Conservation (phyloP, 1,140 invertebrate genomes). For the Araneus ventricosus region DNA sequence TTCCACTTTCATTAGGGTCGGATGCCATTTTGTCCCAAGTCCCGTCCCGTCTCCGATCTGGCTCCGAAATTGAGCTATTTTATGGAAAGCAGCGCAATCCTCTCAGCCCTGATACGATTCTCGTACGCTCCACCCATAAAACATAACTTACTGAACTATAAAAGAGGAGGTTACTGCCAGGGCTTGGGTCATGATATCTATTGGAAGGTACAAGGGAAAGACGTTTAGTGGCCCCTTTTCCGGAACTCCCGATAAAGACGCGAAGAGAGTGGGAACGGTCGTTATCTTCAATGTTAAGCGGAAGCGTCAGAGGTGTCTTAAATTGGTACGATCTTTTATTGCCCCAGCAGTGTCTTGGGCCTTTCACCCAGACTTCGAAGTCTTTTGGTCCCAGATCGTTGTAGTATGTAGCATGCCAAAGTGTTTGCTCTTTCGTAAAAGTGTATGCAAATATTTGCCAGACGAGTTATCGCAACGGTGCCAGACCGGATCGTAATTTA, state of each 20-base stretch:
- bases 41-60: neutral
- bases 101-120: neutral
- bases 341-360: neutral
- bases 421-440: neutral
- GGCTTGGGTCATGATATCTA: neutral
- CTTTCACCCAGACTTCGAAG: neutral
- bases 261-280: neutral
- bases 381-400: neutral
- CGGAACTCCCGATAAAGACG: slow-evolving; percentile 15
- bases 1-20: slow-evolving; percentile 26
- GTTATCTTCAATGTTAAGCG: slow-evolving; percentile 26
- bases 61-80: neutral
- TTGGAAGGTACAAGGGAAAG: slow-evolving; percentile 7
- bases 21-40: slow-evolving; percentile 30
- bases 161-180: slow-evolving; percentile 28
- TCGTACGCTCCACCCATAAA: neutral
- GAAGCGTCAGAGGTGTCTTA: slow-evolving; percentile 44
- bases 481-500: slow-evolving; percentile 32
- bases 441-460: slow-evolving; percentile 38
- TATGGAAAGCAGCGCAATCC: slow-evolving; percentile 29
- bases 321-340: slow-evolving; percentile 38
- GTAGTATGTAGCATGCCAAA: neutral
- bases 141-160: slow-evolving; percentile 48
- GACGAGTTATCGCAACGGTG: neutral
- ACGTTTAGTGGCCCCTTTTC: neutral